Evolutionary conservation across 2,797 vertebrate species (phyloP).

Genomic region (Podargus strigoides): DNA sequence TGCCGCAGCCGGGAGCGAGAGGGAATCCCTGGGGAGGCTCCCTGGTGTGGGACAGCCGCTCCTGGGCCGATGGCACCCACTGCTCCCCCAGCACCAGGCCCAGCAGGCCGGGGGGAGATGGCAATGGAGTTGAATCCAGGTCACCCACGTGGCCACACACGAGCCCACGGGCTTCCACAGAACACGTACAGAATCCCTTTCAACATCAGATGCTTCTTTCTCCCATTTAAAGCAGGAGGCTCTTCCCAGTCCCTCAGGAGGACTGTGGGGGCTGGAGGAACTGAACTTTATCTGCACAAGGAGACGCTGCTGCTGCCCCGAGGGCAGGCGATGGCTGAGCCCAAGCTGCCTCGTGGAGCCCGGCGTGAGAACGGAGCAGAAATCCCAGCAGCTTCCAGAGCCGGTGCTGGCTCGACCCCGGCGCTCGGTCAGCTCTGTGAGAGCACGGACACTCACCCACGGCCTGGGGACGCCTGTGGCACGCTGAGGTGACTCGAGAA

Average conservation of each 20-base stretch:
- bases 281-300: background rate
- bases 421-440: background rate
- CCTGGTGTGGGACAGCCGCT: fast-evolving
- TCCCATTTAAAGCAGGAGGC: background rate
- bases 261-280: background rate
- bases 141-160: background rate
- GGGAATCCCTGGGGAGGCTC: no score
- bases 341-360: background rate
- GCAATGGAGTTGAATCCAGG: background rate
- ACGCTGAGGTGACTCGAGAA: fast-evolving
- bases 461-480: background rate
- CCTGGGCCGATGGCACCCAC: fast-evolving
- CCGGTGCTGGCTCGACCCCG: background rate
- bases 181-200: background rate
- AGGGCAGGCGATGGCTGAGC: background rate
- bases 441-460: background rate
- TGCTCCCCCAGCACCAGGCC: background rate
- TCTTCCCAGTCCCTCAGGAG: background rate
- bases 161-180: background rate
- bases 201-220: background rate
- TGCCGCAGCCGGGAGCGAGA: background rate
- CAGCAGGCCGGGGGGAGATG: background rate
- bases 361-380: background rate
- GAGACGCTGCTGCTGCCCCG: background rate
- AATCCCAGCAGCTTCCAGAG: background rate